Evolutionary conservation across 1,140 invertebrate genomes (phyloP), one percentile per base, ranked within the genome.

Genomic region (Drosophila orosa): DNA sequence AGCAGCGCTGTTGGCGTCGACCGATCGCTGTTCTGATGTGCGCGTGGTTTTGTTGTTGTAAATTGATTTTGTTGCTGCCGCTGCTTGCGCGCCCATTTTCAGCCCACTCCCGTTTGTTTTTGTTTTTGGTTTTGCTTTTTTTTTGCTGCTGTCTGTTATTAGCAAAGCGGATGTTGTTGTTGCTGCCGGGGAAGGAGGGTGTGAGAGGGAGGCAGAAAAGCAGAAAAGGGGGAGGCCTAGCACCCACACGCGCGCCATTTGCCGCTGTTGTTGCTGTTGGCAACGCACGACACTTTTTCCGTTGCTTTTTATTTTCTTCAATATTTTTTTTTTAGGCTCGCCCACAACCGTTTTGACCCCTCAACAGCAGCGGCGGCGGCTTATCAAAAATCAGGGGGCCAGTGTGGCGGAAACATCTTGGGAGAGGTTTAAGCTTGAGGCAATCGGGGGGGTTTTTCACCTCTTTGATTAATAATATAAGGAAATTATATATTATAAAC

Each of bases 1-100:
- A 25, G 58, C 60, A 24, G 60, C 56, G 69, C 37, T 12, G 44
- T 6, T 31, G 25, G 2, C 31, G 56, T 59, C 79, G 54, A 52
- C 82, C 37, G 82, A 85, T 85, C 82, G 74, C 67, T 52, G 69
- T 73, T 72, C 67, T 72, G 66, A 73, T 73, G 69, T 72, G 54
- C 55, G 55, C 72, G 61, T 77, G 65, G 60, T 80, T 76, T 45
- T 61, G 80, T 85, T 78, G 77, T 85, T 85, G 82, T 86, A 78
- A 85, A 86, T 85, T 85, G 82, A 85, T 85, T 85, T 85, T 66
- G 78, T 78, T 80, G 77, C 48, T 80, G 77, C 40, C 66, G 72
- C n/a, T 69, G 77, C 69, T 66, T 77, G 81, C 76, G 82, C 90
- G 90, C 90, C 90, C 90, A 91, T 91, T 91, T 87, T 80, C 90